These are phyloP conservation scores for Phrynosoma blainvillii DNA, from an alignment of 2,113 vertebrate species.

Conservation along the genomic window DNA sequence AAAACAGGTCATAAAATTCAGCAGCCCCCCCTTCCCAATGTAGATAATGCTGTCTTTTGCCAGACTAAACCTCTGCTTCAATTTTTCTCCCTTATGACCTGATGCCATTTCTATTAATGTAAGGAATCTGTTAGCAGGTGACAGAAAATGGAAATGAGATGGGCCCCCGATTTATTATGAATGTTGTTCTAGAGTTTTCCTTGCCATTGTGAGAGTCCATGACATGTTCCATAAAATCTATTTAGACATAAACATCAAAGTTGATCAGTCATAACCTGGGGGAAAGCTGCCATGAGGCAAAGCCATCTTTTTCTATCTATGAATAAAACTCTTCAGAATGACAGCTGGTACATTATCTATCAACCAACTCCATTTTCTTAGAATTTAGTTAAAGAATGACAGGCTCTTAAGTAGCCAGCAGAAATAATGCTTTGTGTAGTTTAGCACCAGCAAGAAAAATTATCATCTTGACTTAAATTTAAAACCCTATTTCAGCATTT, in stretches of 20 bases:
- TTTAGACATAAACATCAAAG: conserved; percentile 38
- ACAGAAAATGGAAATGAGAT: conserved; percentile 15
- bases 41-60: neutral
- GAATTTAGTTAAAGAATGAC: neutral
- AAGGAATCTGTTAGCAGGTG: conserved; percentile 3
- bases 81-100: neutral
- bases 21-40: neutral
- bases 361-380: conserved; percentile 12
- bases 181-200: conserved; percentile 6
- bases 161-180: conserved; percentile 9
- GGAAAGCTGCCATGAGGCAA: conserved; percentile 30
- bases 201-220: conserved; percentile 30
- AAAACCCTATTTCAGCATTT: neutral
- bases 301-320: conserved; percentile 15
- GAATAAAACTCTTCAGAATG: conserved; percentile 27
- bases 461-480: conserved; percentile 4
- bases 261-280: conserved; percentile 4
- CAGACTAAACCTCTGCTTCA: too few species aligned
- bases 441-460: neutral
- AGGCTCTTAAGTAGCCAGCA: conserved; percentile 36
- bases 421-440: conserved; percentile 18
- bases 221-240: conserved; percentile 36
- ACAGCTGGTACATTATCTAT: conserved; percentile 12
- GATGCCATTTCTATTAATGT: conserved; percentile 4
- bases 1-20: neutral